Percentiles rank a stretch among this genome's conserved stretches.
phyloP scores from a whole-genome alignment of 2,797 vertebrate genomes.

The Arctocebus calabarensis region DNA sequence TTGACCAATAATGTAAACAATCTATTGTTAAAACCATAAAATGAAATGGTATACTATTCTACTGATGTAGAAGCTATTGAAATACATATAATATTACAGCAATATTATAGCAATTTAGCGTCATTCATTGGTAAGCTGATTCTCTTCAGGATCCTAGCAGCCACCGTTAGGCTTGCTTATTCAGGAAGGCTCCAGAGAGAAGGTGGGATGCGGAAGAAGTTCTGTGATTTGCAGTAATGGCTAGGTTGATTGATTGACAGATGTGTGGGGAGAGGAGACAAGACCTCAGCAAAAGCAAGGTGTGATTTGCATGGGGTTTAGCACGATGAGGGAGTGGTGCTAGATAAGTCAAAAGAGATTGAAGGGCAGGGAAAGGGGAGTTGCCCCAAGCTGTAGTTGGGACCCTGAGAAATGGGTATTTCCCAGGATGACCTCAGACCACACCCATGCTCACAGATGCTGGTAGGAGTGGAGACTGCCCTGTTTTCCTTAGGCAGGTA shows the following conservation, averaged over 20 bases:
- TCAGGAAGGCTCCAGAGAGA: neutral
- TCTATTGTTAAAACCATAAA: neutral
- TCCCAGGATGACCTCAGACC: neutral
- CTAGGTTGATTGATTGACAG: neutral
- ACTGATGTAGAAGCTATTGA: neutral
- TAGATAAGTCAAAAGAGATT: neutral
- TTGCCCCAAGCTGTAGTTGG: neutral
- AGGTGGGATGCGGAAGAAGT: neutral
- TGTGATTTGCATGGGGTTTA: neutral
- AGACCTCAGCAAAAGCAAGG: neutral
- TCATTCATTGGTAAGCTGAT: neutral
- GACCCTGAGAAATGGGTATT: neutral
- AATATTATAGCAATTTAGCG: neutral
- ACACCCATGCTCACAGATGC: neutral
- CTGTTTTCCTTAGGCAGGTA: neutral
- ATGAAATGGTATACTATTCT: neutral
- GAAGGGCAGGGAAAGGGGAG: rapidly evolving
- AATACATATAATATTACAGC: neutral
- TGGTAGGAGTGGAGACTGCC: rapidly evolving
- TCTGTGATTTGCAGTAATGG: neutral
- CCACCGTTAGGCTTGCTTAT: neutral
- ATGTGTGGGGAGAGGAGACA: neutral
- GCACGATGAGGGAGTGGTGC: neutral
- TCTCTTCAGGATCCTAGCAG: neutral
- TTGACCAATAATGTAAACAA: neutral